These are phyloP conservation scores for Manis crassicaudata DNA, from an alignment of 2,797 vertebrate genomes.

Conservation along the genomic window DNA sequence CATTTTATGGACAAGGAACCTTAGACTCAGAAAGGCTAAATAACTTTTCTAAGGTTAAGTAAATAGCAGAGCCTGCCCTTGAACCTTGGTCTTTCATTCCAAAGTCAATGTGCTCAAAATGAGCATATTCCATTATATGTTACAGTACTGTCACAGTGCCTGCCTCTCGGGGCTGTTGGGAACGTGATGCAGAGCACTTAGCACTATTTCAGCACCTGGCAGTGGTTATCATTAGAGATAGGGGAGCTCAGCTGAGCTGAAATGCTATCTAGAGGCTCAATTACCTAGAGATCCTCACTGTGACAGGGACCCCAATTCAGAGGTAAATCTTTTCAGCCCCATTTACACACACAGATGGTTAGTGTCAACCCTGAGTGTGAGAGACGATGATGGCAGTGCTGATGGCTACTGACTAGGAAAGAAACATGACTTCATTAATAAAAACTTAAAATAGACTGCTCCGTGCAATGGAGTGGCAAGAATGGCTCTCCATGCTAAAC, in stretches of 20 bases:
- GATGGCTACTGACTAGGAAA: slow-evolving; percentile 58
- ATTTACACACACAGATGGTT: slow-evolving; percentile 46
- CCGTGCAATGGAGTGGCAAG: neutral
- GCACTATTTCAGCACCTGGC: neutral
- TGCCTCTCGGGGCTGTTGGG: neutral
- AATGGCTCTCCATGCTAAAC: neutral
- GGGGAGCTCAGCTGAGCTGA: neutral
- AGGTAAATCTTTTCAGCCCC: slow-evolving; percentile 54
- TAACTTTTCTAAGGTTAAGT: neutral
- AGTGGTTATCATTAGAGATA: neutral
- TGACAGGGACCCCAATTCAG: slow-evolving; percentile 19
- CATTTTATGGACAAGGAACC: neutral
- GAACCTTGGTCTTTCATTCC: neutral
- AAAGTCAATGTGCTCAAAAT: neutral
- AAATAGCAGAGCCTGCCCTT: neutral
- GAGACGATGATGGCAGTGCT: slow-evolving; percentile 6
- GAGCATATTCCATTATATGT: no score
- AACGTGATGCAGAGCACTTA: neutral
- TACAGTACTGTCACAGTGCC: neutral
- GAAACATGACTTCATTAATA: slow-evolving; percentile 60
- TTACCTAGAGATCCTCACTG: neutral
- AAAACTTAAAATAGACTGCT: slow-evolving; percentile 52
- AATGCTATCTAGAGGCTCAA: slow-evolving; percentile 27
- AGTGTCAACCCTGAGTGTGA: slow-evolving; percentile 12
- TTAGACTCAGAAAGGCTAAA: slow-evolving; percentile 15